phyloP scores from a whole-genome alignment of 2,888 invertebrate species.

The Torymus auratus region DNA sequence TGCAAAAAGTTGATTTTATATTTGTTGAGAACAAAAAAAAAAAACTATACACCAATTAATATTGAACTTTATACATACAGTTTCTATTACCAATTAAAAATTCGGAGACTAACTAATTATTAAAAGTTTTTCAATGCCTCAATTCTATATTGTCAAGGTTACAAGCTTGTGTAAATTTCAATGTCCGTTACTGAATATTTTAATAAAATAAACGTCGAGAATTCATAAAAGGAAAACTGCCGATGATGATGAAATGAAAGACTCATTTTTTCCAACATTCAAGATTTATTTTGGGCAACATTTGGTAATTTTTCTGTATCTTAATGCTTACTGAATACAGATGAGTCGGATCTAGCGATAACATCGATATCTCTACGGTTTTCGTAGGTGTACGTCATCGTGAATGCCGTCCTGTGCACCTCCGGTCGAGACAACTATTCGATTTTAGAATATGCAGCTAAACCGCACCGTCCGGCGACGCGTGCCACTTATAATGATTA shows the following conservation, averaged over 20 bases:
- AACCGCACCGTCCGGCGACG: constrained; percentile 61
- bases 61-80: no score
- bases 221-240: no score
- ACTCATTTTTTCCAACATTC: constrained; percentile 63
- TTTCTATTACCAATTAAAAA: no score
- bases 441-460: constrained; percentile 63
- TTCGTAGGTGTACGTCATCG: constrained; percentile 38
- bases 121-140: no score
- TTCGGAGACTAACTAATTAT: no score
- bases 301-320: constrained; percentile 62
- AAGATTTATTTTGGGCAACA: constrained; percentile 69
- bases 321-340: constrained; percentile 58
- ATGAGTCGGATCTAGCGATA: constrained; percentile 56
- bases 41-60: no score
- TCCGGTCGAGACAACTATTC: constrained; percentile 38
- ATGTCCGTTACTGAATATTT: no score
- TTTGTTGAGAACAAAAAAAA: no score
- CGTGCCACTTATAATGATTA: constrained; percentile 58
- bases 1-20: no score
- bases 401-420: constrained; percentile 18
- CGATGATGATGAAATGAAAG: constrained; percentile 34
- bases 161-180: no score
- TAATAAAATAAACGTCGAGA: no score
- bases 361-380: constrained; percentile 55
- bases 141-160: no score